Percentiles rank a stretch among this genome's conserved stretches.
Conservation (phyloP, 2,113 vertebrate species). For the Alexandromys fortis region DNA sequence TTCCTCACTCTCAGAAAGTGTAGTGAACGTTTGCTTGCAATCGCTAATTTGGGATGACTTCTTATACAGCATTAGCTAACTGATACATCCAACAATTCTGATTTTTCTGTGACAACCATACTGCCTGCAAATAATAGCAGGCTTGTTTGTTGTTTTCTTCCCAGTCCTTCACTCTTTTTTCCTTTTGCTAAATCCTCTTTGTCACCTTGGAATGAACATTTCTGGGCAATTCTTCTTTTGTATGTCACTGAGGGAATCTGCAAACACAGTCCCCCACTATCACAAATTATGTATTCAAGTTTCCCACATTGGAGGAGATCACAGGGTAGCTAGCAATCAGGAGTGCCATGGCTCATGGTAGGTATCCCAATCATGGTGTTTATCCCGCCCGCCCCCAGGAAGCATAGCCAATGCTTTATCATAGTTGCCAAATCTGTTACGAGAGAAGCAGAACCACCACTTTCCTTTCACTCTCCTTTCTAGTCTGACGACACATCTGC, state of each 20-base stretch:
- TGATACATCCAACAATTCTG: neutral
- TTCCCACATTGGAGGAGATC: neutral
- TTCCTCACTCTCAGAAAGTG: neutral
- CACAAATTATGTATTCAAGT: neutral
- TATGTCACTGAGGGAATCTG: neutral
- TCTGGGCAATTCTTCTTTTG: neutral
- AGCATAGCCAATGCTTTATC: neutral
- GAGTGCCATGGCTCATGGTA: too few species aligned
- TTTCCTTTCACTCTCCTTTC: neutral
- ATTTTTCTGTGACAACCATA: neutral
- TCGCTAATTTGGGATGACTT: neutral
- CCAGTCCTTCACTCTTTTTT: neutral
- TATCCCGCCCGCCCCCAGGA: too few species aligned
- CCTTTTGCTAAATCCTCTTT: neutral
- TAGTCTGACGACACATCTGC: neutral
- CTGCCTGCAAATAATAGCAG: neutral
- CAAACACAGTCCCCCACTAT: neutral
- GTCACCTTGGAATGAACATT: neutral
- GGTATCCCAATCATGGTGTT: neutral
- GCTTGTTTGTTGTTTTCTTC: neutral
- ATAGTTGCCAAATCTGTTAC: neutral
- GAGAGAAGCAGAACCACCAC: neutral
- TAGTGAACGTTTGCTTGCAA: neutral
- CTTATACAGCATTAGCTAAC: neutral
- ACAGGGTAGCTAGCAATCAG: neutral